phyloP scores from a whole-genome alignment of 2,888 invertebrate genomes.

The Aspidapion aeneum region DNA sequence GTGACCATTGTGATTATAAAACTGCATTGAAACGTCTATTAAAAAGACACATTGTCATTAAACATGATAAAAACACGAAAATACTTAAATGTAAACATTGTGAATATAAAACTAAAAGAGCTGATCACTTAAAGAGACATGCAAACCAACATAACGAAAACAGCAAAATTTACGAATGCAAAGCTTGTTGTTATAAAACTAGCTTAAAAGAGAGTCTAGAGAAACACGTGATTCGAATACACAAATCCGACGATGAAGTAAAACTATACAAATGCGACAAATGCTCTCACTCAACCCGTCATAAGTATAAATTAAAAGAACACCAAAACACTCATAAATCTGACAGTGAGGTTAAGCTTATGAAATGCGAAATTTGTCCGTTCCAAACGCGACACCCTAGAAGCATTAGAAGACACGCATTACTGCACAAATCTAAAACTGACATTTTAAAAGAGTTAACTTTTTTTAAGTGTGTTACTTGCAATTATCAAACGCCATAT shows the following conservation, averaged over 20 bases:
- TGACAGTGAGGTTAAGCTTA: neutral
- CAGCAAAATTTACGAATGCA: neutral
- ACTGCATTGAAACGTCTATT: neutral
- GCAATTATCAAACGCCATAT: neutral
- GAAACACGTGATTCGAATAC: neutral
- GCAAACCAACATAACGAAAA: neutral
- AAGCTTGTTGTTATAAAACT: neutral
- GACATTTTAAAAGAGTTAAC: neutral
- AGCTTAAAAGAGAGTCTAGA: neutral
- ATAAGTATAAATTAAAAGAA: neutral
- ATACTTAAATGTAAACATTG: neutral
- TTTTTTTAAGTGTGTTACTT: neutral
- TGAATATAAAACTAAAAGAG: neutral
- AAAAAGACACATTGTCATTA: neutral
- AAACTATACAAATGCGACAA: neutral
- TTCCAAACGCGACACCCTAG: neutral
- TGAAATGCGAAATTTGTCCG: neutral
- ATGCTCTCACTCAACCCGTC: neutral
- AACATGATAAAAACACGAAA: neutral
- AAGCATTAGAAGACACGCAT: neutral
- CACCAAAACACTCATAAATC: neutral
- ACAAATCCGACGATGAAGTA: neutral
- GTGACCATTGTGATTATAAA: neutral
- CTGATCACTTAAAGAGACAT: neutral
- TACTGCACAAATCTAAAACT: neutral